Conservation (phyloP, 2,888 invertebrate genomes). For the Pollenia griseotomentosa region DNA sequence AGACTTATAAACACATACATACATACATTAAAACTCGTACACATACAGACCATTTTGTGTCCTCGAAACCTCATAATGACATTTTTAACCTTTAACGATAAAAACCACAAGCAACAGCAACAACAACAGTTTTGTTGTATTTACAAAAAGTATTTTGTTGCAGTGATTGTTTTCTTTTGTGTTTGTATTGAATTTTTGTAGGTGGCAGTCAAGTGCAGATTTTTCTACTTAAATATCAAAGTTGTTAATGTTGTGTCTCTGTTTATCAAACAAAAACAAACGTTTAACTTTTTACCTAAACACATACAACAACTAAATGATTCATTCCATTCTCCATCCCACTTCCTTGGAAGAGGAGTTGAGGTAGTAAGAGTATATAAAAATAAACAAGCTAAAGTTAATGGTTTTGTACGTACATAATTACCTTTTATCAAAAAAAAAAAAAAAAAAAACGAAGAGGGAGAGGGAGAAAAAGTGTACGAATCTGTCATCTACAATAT, state of each 20-base stretch:
- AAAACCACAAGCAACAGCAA: constrained; percentile 64
- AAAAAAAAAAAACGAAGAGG: not conserved
- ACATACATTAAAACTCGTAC: constrained; percentile 4
- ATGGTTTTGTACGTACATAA: constrained; percentile 62
- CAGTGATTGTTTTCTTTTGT: constrained; percentile 55
- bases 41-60: constrained; percentile 5
- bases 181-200: constrained; percentile 48
- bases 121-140: constrained; percentile 25
- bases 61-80: constrained; percentile 64
- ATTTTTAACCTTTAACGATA: constrained; percentile 68
- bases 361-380: not conserved
- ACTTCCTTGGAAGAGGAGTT: not conserved
- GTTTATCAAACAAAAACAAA: constrained; percentile 68
- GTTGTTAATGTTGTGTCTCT: constrained; percentile 39
- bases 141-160: constrained; percentile 66
- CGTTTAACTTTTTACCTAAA: constrained; percentile 67
- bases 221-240: constrained; percentile 49
- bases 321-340: not conserved
- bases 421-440: constrained; percentile 58
- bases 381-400: constrained; percentile 50
- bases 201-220: constrained; percentile 71
- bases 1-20: constrained; percentile 70
- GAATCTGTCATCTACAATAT: constrained; percentile 71
- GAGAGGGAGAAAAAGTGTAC: not conserved
- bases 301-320: constrained; percentile 36